Evolutionary conservation across 1,140 invertebrate species (phyloP).

Genomic region (Heliconius nattereri): DNA sequence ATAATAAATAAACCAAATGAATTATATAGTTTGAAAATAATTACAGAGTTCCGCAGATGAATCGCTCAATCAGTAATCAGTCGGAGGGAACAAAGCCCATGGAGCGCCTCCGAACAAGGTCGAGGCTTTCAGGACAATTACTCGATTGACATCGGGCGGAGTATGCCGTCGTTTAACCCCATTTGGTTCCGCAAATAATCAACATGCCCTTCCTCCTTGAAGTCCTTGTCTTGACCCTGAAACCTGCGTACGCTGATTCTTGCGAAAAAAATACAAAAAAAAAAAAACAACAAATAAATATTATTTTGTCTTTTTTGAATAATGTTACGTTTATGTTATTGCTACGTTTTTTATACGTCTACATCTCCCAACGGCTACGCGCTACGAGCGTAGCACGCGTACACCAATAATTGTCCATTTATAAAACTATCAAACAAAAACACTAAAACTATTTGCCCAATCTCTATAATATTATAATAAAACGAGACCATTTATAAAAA

Average conservation of each 20-base stretch:
- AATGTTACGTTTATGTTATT: neutral
- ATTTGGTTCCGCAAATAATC: constrained; percentile 45
- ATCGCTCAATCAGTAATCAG: constrained; percentile 32
- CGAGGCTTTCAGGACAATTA: constrained; percentile 64
- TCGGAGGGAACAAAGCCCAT: constrained; percentile 50
- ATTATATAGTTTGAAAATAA: constrained; percentile 21
- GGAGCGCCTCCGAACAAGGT: constrained; percentile 57
- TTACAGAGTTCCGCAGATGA: constrained; percentile 11
- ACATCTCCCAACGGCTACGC: constrained; percentile 20
- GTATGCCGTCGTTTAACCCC: constrained; percentile 23
- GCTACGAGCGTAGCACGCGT: constrained; percentile 48
- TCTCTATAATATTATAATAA: neutral
- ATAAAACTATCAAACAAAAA: neutral
- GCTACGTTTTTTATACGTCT: neutral
- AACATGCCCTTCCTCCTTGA: constrained; percentile 43
- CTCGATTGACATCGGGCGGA: constrained; percentile 49
- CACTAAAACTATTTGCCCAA: neutral
- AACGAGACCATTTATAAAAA: neutral
- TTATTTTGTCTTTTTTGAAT: neutral
- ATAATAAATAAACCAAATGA: neutral
- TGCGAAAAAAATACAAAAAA: neutral
- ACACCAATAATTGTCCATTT: constrained; percentile 17
- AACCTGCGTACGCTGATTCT: constrained; percentile 27
- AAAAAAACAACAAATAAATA: neutral
- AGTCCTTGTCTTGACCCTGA: constrained; percentile 74